A percentile compares a stretch with the other conserved stretches of the same genome.
Conservation (phyloP, 92 coral and sea anemone species). For the Actinostola sp. region DNA sequence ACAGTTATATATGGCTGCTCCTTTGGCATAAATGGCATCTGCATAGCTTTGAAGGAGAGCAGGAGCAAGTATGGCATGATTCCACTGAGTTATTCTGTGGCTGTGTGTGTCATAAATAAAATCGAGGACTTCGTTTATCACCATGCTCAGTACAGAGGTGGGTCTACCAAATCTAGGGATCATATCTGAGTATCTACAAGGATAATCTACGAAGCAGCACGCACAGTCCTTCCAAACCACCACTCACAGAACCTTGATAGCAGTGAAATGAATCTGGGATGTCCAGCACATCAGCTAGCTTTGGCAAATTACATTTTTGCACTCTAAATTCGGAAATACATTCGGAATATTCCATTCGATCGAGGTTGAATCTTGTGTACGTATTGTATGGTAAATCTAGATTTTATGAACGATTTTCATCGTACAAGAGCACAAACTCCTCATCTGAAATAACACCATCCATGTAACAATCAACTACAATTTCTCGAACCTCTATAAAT, state of each 20-base stretch:
- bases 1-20: constrained; percentile 39
- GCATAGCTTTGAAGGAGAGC: constrained; percentile 26
- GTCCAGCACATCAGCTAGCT: constrained; percentile 43
- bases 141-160: constrained; percentile 46
- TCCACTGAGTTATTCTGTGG: constrained; percentile 26
- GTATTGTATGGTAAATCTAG: constrained; percentile 39
- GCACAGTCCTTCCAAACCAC: too few relatives aligned
- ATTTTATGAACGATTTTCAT: constrained; percentile 42
- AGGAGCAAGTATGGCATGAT: constrained; percentile 20
- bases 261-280: constrained; percentile 36
- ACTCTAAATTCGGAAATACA: constrained; percentile 47
- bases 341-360: constrained; percentile 39
- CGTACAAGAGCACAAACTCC: constrained; percentile 51
- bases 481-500: background rate
- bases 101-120: constrained; percentile 17
- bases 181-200: constrained; percentile 21
- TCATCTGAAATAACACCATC: too few relatives aligned
- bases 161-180: constrained; percentile 58
- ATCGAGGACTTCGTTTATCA: constrained; percentile 30
- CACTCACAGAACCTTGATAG: too few relatives aligned
- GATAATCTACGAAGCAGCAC: too few relatives aligned
- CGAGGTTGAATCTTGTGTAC: constrained; percentile 33
- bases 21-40: constrained; percentile 33
- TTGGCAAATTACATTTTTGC: constrained; percentile 42
- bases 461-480: constrained; percentile 13